A percentile compares a stretch with the other conserved stretches of the same genome.
phyloP scores from a whole-genome alignment of 1,140 invertebrate species.

The Pachyrhynchus sulphureomaculatus region DNA sequence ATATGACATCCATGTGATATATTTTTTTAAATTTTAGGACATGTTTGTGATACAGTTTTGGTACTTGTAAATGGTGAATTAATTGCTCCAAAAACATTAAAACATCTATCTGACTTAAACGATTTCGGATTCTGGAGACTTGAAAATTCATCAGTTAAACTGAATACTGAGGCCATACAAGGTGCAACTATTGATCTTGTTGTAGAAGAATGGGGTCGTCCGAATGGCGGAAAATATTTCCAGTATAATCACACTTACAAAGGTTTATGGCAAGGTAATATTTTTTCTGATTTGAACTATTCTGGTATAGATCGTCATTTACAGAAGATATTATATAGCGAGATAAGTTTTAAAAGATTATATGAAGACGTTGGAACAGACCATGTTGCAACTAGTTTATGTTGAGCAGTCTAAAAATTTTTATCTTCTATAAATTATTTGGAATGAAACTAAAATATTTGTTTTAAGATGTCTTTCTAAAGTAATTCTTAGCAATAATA shows the following conservation, averaged over 20 bases:
- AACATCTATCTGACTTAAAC: conserved; percentile 40
- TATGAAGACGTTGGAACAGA: no score
- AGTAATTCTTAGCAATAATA: no score
- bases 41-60: conserved; percentile 57
- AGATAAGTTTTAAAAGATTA: no score
- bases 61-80: conserved; percentile 53
- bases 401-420: no score
- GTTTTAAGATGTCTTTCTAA: no score
- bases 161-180: conserved; percentile 26
- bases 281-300: neutral
- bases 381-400: no score
- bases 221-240: conserved; percentile 57
- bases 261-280: conserved; percentile 53
- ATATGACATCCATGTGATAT: no score
- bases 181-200: conserved; percentile 55
- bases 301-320: no score
- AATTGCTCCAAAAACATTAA: conserved; percentile 45
- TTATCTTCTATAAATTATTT: no score
- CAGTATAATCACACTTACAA: conserved; percentile 50
- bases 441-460: no score
- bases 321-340: no score
- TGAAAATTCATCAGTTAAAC: conserved; percentile 40
- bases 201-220: conserved; percentile 61
- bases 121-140: conserved; percentile 54
- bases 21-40: no score